Conservation (phyloP, 2,888 invertebrate genomes). For the Macaria notata region DNA sequence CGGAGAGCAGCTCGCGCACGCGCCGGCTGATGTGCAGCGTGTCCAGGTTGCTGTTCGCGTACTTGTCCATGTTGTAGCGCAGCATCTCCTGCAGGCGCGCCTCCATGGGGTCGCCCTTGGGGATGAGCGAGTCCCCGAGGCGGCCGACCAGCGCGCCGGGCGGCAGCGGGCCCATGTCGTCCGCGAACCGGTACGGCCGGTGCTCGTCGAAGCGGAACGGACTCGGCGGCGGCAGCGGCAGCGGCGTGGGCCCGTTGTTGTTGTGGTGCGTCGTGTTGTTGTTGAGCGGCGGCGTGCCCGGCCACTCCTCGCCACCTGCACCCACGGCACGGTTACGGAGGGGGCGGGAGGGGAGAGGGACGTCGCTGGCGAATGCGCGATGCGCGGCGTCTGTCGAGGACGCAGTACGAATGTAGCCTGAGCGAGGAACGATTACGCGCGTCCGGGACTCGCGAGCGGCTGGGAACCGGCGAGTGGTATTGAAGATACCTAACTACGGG, state of each 20-base stretch:
- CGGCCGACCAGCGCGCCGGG: constrained; percentile 92
- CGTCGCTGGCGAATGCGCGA: constrained; percentile 59
- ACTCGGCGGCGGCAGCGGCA: constrained; percentile 78
- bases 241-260: constrained; percentile 76
- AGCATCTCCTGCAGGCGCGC: constrained; percentile 96
- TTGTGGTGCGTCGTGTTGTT: constrained; percentile 81
- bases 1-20: constrained; percentile 95
- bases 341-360: constrained; percentile 63
- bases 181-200: constrained; percentile 91
- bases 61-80: constrained; percentile 97
- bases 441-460: constrained; percentile 67
- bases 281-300: constrained; percentile 77
- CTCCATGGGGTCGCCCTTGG: constrained; percentile 97
- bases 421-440: constrained; percentile 65
- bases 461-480: constrained; percentile 54
- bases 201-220: constrained; percentile 93
- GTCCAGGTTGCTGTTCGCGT: constrained; percentile 95
- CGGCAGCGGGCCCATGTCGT: constrained; percentile 88
- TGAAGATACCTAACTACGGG: constrained; percentile 73
- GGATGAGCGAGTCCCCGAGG: constrained; percentile 94
- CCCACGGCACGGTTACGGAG: constrained; percentile 82
- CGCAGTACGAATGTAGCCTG: constrained; percentile 53
- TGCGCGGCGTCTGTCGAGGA: constrained; percentile 58
- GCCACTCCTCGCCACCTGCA: constrained; percentile 80
- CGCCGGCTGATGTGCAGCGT: constrained; percentile 96